These are phyloP conservation scores for Drosophila parabipectinata DNA, from an alignment of 1,140 invertebrate genomes.

Conservation along the genomic window DNA sequence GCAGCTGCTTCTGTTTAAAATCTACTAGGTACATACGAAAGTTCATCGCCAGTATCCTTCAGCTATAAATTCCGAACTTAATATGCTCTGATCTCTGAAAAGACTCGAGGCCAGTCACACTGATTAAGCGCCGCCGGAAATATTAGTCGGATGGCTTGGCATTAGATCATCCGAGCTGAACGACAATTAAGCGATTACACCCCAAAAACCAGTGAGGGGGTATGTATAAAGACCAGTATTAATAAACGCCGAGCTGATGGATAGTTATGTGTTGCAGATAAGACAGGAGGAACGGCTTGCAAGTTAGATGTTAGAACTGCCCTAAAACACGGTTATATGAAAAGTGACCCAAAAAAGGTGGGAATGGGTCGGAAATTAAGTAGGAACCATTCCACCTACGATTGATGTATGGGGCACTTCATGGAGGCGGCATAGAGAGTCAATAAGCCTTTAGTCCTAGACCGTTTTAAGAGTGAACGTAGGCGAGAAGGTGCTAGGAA, in stretches of 20 bases:
- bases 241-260: conserved; percentile 5
- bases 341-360: too few species aligned
- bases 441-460: conserved; percentile 36
- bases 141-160: conserved; percentile 39
- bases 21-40: too few species aligned
- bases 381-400: too few species aligned
- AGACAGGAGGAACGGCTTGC: not conserved
- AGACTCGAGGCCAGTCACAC: conserved; percentile 28
- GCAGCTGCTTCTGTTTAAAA: conserved; percentile 18
- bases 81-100: conserved; percentile 34
- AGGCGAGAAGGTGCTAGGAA: too few species aligned
- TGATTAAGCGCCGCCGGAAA: conserved; percentile 65
- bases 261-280: conserved; percentile 1
- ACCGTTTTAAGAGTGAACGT: not conserved
- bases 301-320: too few species aligned
- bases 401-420: too few species aligned
- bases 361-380: too few species aligned
- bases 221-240: conserved; percentile 43
- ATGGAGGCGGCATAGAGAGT: conserved; percentile 53
- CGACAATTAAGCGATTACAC: conserved; percentile 61
- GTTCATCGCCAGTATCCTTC: not conserved
- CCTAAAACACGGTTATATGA: too few species aligned
- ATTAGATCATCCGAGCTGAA: conserved; percentile 60
- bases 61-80: not conserved
- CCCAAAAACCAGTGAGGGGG: not conserved